These are phyloP conservation scores for Phodopus roborovskii DNA, from an alignment of 2,113 vertebrate genomes.

Conservation along the genomic window DNA sequence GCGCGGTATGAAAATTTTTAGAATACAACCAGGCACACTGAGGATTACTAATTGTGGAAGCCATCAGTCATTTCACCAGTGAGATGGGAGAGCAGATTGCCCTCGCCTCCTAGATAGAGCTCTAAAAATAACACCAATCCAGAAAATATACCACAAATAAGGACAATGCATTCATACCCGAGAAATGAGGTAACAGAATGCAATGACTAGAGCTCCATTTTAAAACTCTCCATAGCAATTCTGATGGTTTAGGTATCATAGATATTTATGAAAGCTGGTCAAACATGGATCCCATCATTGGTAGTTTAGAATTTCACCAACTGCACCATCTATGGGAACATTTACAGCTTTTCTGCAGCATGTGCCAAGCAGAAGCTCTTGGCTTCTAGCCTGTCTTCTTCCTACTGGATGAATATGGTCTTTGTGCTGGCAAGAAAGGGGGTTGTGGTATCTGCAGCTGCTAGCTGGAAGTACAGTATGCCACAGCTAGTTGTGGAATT, in stretches of 20 bases:
- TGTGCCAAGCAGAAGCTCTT: not conserved
- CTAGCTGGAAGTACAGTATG: not conserved
- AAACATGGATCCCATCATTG: not conserved
- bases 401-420: not conserved
- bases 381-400: not conserved
- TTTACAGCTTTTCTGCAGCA: not conserved
- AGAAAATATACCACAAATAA: not conserved
- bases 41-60: not conserved
- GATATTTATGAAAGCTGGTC: not conserved
- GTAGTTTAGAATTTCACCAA: not conserved
- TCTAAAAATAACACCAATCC: not conserved
- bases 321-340: not conserved
- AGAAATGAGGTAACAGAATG: not conserved
- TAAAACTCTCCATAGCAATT: not conserved
- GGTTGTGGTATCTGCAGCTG: not conserved
- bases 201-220: not conserved
- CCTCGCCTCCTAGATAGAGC: not conserved
- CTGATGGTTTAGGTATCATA: not conserved
- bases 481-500: accelerated
- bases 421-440: not conserved
- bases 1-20: not conserved
- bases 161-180: not conserved
- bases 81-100: not conserved
- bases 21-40: accelerated
- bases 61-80: not conserved